Percentiles rank a stretch among this genome's conserved stretches.
These are phyloP conservation scores for Crotalus horridus DNA, from an alignment of 2,113 vertebrate species.

Conservation along the genomic window DNA sequence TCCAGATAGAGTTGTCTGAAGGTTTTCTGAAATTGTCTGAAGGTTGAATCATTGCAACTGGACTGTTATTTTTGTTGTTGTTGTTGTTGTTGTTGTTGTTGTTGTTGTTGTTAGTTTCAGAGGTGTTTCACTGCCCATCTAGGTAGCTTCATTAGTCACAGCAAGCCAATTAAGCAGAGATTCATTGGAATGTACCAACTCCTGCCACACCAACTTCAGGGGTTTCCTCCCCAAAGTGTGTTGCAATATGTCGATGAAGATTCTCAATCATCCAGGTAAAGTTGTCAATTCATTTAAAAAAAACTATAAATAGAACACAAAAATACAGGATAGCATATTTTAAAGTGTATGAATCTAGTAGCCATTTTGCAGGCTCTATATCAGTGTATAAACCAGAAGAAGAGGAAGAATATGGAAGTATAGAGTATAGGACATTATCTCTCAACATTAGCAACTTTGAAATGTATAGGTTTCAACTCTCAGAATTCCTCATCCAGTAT, in stretches of 20 bases:
- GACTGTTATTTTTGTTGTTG: neutral
- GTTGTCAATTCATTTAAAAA: neutral
- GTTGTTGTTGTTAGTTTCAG: neutral
- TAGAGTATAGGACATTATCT: too few relatives aligned
- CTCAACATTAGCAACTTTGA: neutral
- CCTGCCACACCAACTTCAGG: neutral
- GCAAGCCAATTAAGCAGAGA: neutral
- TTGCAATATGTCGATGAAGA: neutral
- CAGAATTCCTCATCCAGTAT: neutral
- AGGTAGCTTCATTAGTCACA: neutral
- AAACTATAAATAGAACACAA: neutral
- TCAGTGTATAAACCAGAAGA: neutral
- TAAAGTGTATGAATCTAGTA: neutral
- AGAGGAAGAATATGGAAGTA: neutral
- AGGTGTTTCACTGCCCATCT: neutral
- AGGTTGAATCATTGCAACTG: neutral
- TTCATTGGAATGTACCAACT: neutral
- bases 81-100: neutral
- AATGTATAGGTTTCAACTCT: neutral
- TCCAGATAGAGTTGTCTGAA: too few relatives aligned
- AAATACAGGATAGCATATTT: neutral
- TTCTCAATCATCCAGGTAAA: neutral
- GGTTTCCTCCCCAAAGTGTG: neutral
- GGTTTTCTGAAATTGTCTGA: neutral
- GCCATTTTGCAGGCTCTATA: neutral